Conservation (phyloP, 2,888 invertebrate genomes). For the Rhamnusium bicolor region DNA sequence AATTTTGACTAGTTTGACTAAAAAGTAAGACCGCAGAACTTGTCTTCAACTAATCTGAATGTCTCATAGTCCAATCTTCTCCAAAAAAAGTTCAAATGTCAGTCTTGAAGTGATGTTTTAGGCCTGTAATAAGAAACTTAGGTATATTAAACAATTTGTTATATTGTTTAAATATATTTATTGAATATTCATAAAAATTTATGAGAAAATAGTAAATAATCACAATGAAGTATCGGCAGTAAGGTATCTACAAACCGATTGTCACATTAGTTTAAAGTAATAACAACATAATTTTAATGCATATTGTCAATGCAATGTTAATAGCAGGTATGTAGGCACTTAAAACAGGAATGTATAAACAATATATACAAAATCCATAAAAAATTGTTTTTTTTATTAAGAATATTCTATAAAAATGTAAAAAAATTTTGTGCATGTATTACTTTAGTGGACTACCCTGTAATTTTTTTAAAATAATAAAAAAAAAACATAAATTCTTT, state of each 20-base stretch:
- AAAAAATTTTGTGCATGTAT: slow-evolving; percentile 35
- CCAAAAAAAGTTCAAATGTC: slow-evolving; percentile 72
- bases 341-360: slow-evolving; percentile 61
- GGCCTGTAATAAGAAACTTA: slow-evolving; percentile 69
- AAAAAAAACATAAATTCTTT: slow-evolving; percentile 22
- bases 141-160: slow-evolving; percentile 68
- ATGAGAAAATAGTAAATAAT: slow-evolving; percentile 64
- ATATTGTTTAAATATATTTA: slow-evolving; percentile 64
- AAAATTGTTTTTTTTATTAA: slow-evolving; percentile 30
- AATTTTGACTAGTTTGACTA: slow-evolving; percentile 56
- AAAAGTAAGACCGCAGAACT: slow-evolving; percentile 71
- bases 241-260: slow-evolving; percentile 62
- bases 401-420: slow-evolving; percentile 40
- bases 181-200: slow-evolving; percentile 64
- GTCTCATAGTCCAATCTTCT: slow-evolving; percentile 70
- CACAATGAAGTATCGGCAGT: slow-evolving; percentile 60
- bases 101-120: slow-evolving; percentile 70
- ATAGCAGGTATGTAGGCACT: slow-evolving; percentile 61
- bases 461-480: slow-evolving; percentile 7
- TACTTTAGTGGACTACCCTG: slow-evolving; percentile 30
- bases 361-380: slow-evolving; percentile 48
- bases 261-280: slow-evolving; percentile 58
- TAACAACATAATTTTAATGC: slow-evolving; percentile 52
- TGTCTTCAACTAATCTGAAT: slow-evolving; percentile 71
- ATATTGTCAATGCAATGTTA: slow-evolving; percentile 59